These are phyloP conservation scores for Drosophila nigricruria DNA, from an alignment of 2,888 invertebrate species.

Conservation along the genomic window DNA sequence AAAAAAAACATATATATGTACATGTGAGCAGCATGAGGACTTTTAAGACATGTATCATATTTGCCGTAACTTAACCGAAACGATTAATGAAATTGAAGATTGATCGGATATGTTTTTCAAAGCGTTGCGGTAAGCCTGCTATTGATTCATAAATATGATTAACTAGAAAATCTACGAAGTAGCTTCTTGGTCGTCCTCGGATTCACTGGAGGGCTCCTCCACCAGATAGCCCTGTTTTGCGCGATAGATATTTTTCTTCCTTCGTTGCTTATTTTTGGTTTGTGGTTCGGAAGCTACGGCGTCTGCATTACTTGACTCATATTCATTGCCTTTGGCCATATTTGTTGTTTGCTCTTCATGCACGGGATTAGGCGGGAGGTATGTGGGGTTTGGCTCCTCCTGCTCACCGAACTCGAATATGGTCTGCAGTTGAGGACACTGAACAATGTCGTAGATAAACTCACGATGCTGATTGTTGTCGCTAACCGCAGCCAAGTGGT, in stretches of 20 bases:
- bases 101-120: background rate
- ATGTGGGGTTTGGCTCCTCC: background rate
- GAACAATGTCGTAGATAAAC: conserved; percentile 25
- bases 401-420: conserved; percentile 11
- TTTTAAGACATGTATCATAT: background rate
- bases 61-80: background rate
- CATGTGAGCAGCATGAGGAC: conserved; percentile 15
- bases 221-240: conserved; percentile 77
- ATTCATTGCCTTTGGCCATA: background rate
- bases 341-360: conserved; percentile 14
- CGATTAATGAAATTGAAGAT: background rate
- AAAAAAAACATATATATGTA: background rate
- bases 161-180: conserved; percentile 4
- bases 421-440: conserved; percentile 18
- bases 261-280: background rate
- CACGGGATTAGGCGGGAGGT: background rate
- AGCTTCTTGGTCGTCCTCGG: conserved; percentile 47
- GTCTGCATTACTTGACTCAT: background rate
- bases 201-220: conserved; percentile 78
- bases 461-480: conserved; percentile 13
- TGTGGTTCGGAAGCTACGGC: conserved; percentile 2
- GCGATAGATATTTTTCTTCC: conserved; percentile 58
- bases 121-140: conserved; percentile 10
- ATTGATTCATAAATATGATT: background rate
- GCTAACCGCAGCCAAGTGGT: conserved; percentile 52